Evolutionary conservation across 1,140 invertebrate genomes (phyloP).

Genomic region (Drosophila funebris): DNA sequence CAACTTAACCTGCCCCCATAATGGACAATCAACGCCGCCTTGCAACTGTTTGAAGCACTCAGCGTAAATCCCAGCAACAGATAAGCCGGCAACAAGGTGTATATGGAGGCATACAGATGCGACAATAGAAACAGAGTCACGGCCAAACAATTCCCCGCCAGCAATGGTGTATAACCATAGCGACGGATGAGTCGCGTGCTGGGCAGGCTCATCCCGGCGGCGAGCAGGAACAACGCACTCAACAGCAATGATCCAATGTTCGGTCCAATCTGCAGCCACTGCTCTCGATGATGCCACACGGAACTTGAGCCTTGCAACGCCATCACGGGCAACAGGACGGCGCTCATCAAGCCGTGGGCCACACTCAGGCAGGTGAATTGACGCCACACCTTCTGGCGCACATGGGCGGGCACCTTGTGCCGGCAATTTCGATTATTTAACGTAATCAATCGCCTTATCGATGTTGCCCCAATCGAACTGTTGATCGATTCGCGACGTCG

Average conservation of each 20-base stretch:
- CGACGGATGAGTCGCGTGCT: conserved; percentile 85
- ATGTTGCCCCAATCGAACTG: conserved; percentile 87
- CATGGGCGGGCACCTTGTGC: conserved; percentile 84
- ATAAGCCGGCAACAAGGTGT: conserved; percentile 86
- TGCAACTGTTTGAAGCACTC: conserved; percentile 85
- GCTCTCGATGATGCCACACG: conserved; percentile 83
- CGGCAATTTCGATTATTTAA: conserved; percentile 85
- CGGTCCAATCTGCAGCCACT: conserved; percentile 74
- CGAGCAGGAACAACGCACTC: conserved; percentile 85
- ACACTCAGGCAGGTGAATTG: conserved; percentile 86
- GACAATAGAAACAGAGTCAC: conserved; percentile 85
- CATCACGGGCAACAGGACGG: conserved; percentile 86
- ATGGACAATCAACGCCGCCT: conserved; percentile 86
- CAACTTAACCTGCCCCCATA: conserved; percentile 86
- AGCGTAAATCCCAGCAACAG: conserved; percentile 85
- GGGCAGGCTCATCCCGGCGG: conserved; percentile 85
- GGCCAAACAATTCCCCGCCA: conserved; percentile 84
- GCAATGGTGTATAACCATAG: conserved; percentile 85
- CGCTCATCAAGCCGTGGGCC: conserved; percentile 86
- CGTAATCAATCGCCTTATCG: conserved; percentile 87
- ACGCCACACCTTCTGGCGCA: conserved; percentile 84
- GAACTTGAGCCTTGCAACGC: conserved; percentile 86
- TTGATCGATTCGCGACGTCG: conserved; percentile 87
- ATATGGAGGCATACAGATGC: conserved; percentile 87
- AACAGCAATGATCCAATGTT: conserved; percentile 85